Conservation (phyloP, 2,888 invertebrate genomes). For the Lumbricus terrestris region DNA sequence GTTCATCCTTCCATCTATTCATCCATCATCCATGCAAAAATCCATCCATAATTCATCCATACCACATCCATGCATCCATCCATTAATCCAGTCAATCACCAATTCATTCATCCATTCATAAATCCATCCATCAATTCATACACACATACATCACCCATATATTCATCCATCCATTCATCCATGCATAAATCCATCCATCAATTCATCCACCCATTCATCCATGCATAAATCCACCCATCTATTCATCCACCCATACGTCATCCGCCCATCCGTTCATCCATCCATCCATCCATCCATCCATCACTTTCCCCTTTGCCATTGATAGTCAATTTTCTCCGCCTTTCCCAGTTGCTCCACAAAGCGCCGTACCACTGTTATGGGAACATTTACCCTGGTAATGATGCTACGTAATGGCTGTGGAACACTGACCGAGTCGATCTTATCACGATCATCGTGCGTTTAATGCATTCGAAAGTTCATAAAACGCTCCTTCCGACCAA, state of each 20-base stretch:
- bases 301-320: constrained; percentile 3
- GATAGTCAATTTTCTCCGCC: background rate
- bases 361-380: background rate
- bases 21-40: too few relatives aligned
- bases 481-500: background rate
- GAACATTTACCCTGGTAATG: background rate
- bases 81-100: too few relatives aligned
- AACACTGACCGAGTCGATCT: background rate
- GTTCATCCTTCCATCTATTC: background rate
- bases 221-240: too few relatives aligned
- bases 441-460: background rate
- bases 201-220: too few relatives aligned
- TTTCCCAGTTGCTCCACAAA: background rate
- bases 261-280: background rate
- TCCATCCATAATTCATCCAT: too few relatives aligned
- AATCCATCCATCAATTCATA: too few relatives aligned
- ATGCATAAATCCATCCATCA: too few relatives aligned
- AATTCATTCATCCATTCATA: too few relatives aligned
- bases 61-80: too few relatives aligned
- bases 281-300: background rate
- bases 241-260: background rate
- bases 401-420: background rate
- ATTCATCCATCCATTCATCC: too few relatives aligned
- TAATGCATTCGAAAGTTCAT: background rate
- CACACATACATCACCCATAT: too few relatives aligned